phyloP scores from a whole-genome alignment of 2,888 invertebrate species.

The Campoletis raptor region DNA sequence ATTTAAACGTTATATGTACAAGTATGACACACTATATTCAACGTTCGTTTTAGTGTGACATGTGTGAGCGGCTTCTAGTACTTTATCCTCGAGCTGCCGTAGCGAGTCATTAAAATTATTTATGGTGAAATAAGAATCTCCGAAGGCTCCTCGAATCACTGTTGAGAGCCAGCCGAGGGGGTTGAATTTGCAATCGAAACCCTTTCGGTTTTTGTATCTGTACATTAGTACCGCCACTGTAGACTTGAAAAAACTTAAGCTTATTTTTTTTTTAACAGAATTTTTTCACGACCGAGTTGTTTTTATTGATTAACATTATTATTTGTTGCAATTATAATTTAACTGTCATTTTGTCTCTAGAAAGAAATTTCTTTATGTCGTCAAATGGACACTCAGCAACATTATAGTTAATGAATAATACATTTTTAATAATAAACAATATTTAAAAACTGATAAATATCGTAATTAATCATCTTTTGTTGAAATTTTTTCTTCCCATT shows the following conservation, averaged over 20 bases:
- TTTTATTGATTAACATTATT: neutral
- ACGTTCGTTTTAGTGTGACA: slow-evolving; percentile 58
- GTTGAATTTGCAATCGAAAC: slow-evolving; percentile 11
- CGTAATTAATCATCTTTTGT: too few relatives aligned
- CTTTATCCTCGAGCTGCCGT: slow-evolving; percentile 79
- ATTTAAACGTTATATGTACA: slow-evolving; percentile 1
- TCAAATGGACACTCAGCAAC: too few relatives aligned
- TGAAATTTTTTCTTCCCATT: too few relatives aligned
- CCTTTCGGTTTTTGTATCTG: slow-evolving; percentile 14
- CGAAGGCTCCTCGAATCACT: slow-evolving; percentile 73
- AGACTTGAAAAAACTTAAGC: neutral
- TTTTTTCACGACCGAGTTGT: neutral
- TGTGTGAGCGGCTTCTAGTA: slow-evolving; percentile 72
- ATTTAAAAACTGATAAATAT: too few relatives aligned
- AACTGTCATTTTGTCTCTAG: neutral
- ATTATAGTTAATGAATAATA: too few relatives aligned
- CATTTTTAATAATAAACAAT: too few relatives aligned
- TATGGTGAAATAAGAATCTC: slow-evolving; percentile 82
- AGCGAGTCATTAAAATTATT: slow-evolving; percentile 83
- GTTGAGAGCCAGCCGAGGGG: slow-evolving; percentile 22
- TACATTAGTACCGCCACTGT: slow-evolving; percentile 10
- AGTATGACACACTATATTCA: neutral
- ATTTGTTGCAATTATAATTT: neutral
- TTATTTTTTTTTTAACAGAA: neutral
- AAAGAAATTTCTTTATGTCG: too few relatives aligned